Conservation (phyloP, 2,797 vertebrate genomes). For the Rhabdomys pumilio region DNA sequence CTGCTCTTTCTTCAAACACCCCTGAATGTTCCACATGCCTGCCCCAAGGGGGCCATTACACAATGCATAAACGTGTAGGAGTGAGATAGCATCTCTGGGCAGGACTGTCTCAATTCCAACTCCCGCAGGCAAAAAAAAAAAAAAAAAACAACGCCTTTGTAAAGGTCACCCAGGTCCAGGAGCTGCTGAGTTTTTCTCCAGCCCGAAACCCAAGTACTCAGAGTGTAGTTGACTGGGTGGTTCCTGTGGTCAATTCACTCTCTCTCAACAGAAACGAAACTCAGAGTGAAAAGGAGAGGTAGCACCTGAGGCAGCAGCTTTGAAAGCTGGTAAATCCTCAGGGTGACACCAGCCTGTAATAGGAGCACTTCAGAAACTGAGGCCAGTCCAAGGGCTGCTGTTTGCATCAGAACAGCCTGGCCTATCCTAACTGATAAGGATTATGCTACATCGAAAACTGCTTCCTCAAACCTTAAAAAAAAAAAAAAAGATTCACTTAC, state of each 20-base stretch:
- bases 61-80: neutral
- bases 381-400: neutral
- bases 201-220: neutral
- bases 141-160: neutral
- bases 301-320: neutral
- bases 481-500: neutral
- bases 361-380: neutral
- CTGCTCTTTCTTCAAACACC: neutral
- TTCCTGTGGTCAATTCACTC: neutral
- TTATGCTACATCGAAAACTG: neutral
- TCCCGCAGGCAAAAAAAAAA: conserved; percentile 35
- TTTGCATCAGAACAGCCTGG: neutral
- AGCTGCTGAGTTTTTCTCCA: neutral
- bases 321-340: neutral
- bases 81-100: conserved; percentile 26
- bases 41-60: neutral
- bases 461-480: conserved; percentile 13
- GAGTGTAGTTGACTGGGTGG: neutral
- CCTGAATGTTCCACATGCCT: neutral
- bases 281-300: neutral
- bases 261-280: conserved; percentile 5
- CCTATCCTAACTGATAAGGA: neutral
- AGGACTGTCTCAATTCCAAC: neutral
- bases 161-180: neutral
- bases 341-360: neutral